phyloP scores from a whole-genome alignment of 2,113 vertebrate genomes.

The Bothrops jararaca region DNA sequence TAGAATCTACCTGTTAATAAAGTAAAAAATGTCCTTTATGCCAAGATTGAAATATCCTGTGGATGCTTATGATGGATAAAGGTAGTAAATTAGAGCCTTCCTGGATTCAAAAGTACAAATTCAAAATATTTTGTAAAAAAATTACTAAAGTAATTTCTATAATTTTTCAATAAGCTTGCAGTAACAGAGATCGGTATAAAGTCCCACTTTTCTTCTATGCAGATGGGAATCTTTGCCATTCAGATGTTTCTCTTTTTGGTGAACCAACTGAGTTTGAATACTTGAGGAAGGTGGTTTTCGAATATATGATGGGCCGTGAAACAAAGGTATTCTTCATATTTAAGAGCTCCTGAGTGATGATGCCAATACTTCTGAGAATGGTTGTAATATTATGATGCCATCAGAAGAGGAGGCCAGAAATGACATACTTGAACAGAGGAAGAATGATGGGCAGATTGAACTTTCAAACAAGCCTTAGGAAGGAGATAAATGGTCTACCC shows the following conservation, averaged over 20 bases:
- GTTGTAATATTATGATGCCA: neutral
- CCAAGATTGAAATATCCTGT: neutral
- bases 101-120: neutral
- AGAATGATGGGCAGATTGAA: neutral
- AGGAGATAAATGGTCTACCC: neutral
- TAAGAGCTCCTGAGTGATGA: neutral
- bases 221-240: conserved; percentile 78
- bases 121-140: neutral
- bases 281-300: conserved; percentile 93
- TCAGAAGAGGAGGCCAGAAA: neutral
- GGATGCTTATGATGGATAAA: neutral
- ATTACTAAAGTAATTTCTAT: neutral
- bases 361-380: neutral
- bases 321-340: conserved; percentile 82
- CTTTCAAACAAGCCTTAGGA: neutral
- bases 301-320: conserved; percentile 99
- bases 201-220: conserved; percentile 50
- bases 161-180: neutral
- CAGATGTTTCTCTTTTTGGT: conserved; percentile 72
- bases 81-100: neutral
- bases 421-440: neutral
- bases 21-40: neutral
- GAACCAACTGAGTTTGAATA: conserved; percentile 96
- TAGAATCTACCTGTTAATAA: neutral
- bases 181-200: conserved; percentile 12